Evolutionary conservation across 1,140 invertebrate genomes (phyloP), one percentile per base, ranked within the genome.

Genomic region (Penaeus indicus): DNA sequence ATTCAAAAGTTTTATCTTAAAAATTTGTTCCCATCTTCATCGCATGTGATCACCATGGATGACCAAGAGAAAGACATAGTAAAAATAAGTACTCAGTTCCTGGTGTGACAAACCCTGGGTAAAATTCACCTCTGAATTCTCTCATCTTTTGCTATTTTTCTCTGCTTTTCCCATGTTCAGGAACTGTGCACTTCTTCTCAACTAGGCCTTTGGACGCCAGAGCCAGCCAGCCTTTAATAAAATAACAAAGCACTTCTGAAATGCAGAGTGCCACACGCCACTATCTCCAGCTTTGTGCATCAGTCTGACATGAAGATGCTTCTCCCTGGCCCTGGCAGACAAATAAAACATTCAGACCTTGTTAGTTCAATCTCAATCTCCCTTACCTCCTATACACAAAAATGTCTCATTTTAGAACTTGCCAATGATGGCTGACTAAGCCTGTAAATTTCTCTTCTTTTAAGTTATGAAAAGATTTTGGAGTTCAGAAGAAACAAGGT

Each of bases 401-500:
- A 22, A 54, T 54, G 54, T 32, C 42, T 16, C n/a, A 80, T 22
- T 60, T 21, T 80, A 60, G 22, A 54, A 25, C 16, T 54, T 54
- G 10, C 54, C 54, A 54, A 54, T 54, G 11, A 11, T 54, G 54
- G 54, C 54, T 54, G 11, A 54, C 54, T 54, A 54, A 54, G 54
- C 54, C 54, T 54, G 38, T 13, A 54, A 32, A 54, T 54, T 54
- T 13, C 8, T 54, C 10, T 11, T 54, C 16, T 42, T 16, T 13
- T 54, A 11, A 54, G 54, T 54, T 54, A 16, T 54, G 11, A 54
- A 54, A 13, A 54, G 54, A 54, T 87, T 64, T 79, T 79, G 69
- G 78, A 87, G 85, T 78, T 67, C 82, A 80, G 79, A 87, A 82
- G 79, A 87, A 87, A 87, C 85, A 87, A 87, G 85, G 85, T 82